Base-by-base conservation (phyloP, 2,888 invertebrate species). In the Calameuta idolon region DNA sequence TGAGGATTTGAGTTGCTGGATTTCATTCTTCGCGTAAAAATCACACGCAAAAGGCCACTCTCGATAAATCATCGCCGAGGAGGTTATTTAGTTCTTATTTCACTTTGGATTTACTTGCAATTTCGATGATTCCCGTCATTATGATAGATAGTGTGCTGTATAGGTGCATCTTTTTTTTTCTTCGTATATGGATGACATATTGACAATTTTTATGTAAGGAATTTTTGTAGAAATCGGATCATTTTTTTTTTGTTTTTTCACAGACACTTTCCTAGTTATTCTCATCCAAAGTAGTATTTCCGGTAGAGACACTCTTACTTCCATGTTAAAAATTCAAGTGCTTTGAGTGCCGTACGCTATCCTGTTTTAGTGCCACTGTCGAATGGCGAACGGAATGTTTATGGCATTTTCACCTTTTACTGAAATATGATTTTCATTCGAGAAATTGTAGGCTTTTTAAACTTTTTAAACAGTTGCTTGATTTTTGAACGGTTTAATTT, bases 201-300 rank as follows among this genome's bases (percentile, higher is more conserved):
- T 23, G 12, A 37, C 5, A 55, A 23, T 9, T 55, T 55, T 23
- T 55, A 23, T 55, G 2, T 55, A 40, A 15, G 40, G 1, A 40
- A 40, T 15, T 40, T 15, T 40, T 40, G 4, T 40, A 40, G 40
- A 5, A 40, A 40, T 40, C 40, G 15, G 2, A 12, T 15, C 4
- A 40, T 40, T 15, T 40, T 9, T 4, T 40, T 55, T 35, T 37
- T 55, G 40, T 33, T 30, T 69, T 74, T 77, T 2, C 35, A 55
- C 74, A 55, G 74, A 74, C 74, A 35, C 69, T 34, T 68, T 71
- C 23, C 69, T 34, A 23, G 34, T 35, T 69, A 77, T 74, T 77
- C 74, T 74, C 69, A 30, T 35, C 74, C 68, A 69, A 77, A 77
- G 74, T 77, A 69, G 77, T 23, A 74, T 69, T 69, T 77, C 77